A percentile compares a stretch with the other conserved stretches of the same genome.
These are phyloP conservation scores for Scaptomyza pallida DNA, from an alignment of 1,140 invertebrate genomes.

Conservation along the genomic window DNA sequence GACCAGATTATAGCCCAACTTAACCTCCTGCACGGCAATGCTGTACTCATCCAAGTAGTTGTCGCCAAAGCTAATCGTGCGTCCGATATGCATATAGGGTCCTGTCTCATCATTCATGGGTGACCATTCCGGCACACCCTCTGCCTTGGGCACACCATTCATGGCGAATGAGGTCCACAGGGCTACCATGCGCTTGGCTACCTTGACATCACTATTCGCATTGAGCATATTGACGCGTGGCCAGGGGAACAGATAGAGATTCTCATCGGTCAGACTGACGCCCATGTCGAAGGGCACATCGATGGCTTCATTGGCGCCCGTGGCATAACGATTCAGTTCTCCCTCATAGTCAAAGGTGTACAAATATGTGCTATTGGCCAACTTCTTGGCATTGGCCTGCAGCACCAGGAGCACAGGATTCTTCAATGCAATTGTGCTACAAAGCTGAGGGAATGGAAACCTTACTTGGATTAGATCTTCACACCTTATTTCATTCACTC, in stretches of 20 bases:
- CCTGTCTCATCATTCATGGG: constrained; percentile 73
- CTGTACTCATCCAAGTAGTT: constrained; percentile 78
- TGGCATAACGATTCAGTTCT: constrained; percentile 71
- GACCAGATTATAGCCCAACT: constrained; percentile 66
- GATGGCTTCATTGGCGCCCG: constrained; percentile 42
- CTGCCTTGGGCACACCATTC: constrained; percentile 61
- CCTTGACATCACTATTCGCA: constrained; percentile 69
- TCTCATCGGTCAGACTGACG: constrained; percentile 79
- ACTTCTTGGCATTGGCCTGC: constrained; percentile 78
- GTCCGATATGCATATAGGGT: constrained; percentile 74
- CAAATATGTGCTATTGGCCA: constrained; percentile 74
- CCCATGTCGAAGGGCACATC: constrained; percentile 79
- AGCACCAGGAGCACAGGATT: constrained; percentile 77
- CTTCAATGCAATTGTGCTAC: constrained; percentile 76
- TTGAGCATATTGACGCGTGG: constrained; percentile 61
- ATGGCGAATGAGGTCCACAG: constrained; percentile 80
- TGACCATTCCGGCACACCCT: constrained; percentile 64
- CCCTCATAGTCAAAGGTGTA: constrained; percentile 81
- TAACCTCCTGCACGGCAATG: constrained; percentile 61
- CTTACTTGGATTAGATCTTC: neutral
- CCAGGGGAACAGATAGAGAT: constrained; percentile 84
- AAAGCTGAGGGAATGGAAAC: constrained; percentile 53
- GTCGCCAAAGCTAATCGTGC: constrained; percentile 61
- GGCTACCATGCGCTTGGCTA: constrained; percentile 71
- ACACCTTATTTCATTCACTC: constrained; percentile 5